These are phyloP conservation scores for Hipparchia semele DNA, from an alignment of 2,888 invertebrate genomes.

Conservation along the genomic window DNA sequence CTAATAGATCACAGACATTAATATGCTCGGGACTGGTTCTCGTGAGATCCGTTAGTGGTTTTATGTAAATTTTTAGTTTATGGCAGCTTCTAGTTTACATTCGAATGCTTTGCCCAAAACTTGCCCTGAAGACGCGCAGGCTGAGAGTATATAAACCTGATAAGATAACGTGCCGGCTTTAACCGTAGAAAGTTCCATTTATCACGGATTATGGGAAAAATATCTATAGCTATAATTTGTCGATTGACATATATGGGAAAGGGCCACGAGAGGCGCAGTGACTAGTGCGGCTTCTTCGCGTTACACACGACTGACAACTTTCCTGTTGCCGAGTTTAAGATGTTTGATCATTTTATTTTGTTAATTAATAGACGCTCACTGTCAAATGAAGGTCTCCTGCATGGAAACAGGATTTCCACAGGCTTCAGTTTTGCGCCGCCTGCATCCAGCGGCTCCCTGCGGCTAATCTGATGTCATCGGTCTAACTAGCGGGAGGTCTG, in stretches of 20 bases:
- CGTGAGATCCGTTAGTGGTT: slow-evolving; percentile 80
- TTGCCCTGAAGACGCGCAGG: slow-evolving; percentile 43
- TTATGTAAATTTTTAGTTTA: slow-evolving; percentile 80
- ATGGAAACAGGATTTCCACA: too few relatives aligned
- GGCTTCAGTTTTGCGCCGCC: too few relatives aligned
- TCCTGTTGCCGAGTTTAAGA: background rate
- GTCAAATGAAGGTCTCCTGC: too few relatives aligned
- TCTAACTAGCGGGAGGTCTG: too few relatives aligned
- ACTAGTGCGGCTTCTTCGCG: background rate
- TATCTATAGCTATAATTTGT: slow-evolving; percentile 40
- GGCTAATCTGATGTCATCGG: too few relatives aligned
- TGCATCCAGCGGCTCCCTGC: too few relatives aligned
- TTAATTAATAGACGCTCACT: background rate
- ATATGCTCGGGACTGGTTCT: slow-evolving; percentile 74
- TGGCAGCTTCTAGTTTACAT: slow-evolving; percentile 76
- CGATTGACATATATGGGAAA: slow-evolving; percentile 37
- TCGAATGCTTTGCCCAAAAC: slow-evolving; percentile 64
- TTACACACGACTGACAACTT: slow-evolving; percentile 3
- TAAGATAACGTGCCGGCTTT: slow-evolving; percentile 56
- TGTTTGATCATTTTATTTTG: background rate
- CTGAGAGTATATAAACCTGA: slow-evolving; percentile 36
- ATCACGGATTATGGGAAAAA: slow-evolving; percentile 55
- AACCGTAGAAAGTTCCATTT: slow-evolving; percentile 73
- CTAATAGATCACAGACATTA: slow-evolving; percentile 81
- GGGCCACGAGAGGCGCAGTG: slow-evolving; percentile 22